A percentile compares a stretch with the other conserved stretches of the same genome.
phyloP scores from a whole-genome alignment of 2,888 invertebrate species.

The Phortica okadai region DNA sequence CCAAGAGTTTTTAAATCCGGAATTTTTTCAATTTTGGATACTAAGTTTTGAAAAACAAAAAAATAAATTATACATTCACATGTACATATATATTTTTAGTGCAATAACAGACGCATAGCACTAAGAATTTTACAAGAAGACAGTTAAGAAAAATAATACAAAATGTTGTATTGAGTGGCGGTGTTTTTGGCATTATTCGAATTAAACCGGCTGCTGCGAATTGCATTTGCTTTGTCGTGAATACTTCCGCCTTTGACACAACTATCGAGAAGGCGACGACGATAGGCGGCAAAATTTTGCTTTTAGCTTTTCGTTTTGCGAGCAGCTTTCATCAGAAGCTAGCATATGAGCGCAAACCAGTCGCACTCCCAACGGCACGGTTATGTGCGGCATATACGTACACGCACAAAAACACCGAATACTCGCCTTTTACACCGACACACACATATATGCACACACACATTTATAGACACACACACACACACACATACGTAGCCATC shows the following conservation, averaged over 20 bases:
- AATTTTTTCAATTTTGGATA: too few relatives aligned
- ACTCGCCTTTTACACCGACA: slow-evolving; percentile 1
- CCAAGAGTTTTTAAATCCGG: too few relatives aligned
- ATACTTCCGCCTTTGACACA: slow-evolving; percentile 6
- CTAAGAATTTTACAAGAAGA: too few relatives aligned
- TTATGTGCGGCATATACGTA: slow-evolving; percentile 19
- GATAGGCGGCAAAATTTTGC: slow-evolving; percentile 12
- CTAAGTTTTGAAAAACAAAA: too few relatives aligned
- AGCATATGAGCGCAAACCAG: slow-evolving; percentile 11
- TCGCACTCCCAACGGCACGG: not conserved
- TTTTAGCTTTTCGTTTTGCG: slow-evolving; percentile 12
- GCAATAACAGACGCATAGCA: too few relatives aligned
- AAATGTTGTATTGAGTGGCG: not conserved
- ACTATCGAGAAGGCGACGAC: not conserved
- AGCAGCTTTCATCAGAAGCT: slow-evolving; percentile 3
- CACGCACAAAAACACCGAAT: slow-evolving; percentile 5
- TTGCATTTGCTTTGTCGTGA: not conserved
- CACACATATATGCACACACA: too few relatives aligned
- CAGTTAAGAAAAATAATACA: not conserved
- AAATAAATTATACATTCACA: too few relatives aligned
- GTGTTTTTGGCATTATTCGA: not conserved
- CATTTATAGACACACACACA: slow-evolving; percentile 24
- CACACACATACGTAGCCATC: slow-evolving; percentile 45
- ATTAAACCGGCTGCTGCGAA: not conserved
- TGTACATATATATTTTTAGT: too few relatives aligned